Evolutionary conservation across 92 coral and sea anemone genomes (phyloP).

Genomic region (Heteractis magnifica): DNA sequence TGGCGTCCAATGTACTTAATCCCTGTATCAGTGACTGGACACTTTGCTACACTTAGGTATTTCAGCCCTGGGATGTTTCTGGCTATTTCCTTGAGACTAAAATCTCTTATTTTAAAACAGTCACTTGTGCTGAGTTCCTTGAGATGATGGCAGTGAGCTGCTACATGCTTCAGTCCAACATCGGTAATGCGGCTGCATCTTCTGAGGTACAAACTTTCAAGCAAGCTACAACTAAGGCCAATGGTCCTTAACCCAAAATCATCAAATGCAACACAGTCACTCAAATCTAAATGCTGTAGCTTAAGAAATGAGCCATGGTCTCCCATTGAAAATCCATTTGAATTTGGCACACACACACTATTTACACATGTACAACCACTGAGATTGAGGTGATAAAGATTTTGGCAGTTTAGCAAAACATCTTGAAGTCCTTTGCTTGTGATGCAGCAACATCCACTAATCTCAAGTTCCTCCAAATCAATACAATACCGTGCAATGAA

Average conservation of each 20-base stretch:
- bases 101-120: slow-evolving; percentile 93
- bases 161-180: slow-evolving; percentile 93
- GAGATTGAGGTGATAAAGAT: slow-evolving; percentile 57
- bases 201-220: slow-evolving; percentile 84
- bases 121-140: slow-evolving; percentile 94
- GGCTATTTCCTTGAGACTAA: slow-evolving; percentile 88
- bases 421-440: slow-evolving; percentile 93
- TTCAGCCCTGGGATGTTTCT: slow-evolving; percentile 67
- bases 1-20: slow-evolving; percentile 92
- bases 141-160: slow-evolving; percentile 74
- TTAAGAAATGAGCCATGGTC: slow-evolving; percentile 69
- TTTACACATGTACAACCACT: slow-evolving; percentile 92
- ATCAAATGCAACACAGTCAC: slow-evolving; percentile 99
- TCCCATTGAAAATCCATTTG: slow-evolving; percentile 81
- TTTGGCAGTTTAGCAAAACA: slow-evolving; percentile 71
- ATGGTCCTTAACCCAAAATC: slow-evolving; percentile 87
- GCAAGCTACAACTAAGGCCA: slow-evolving; percentile 78
- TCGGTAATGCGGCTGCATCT: slow-evolving; percentile 90
- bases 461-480: slow-evolving; percentile 81
- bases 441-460: slow-evolving; percentile 85
- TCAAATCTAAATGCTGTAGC: slow-evolving; percentile 78
- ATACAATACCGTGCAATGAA: slow-evolving; percentile 88
- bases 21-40: slow-evolving; percentile 92
- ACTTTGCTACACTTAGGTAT: slow-evolving; percentile 95
- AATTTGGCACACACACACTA: slow-evolving; percentile 69